Evolutionary conservation across 1,140 invertebrate species (phyloP).

Genomic region (Lineus longissimus): DNA sequence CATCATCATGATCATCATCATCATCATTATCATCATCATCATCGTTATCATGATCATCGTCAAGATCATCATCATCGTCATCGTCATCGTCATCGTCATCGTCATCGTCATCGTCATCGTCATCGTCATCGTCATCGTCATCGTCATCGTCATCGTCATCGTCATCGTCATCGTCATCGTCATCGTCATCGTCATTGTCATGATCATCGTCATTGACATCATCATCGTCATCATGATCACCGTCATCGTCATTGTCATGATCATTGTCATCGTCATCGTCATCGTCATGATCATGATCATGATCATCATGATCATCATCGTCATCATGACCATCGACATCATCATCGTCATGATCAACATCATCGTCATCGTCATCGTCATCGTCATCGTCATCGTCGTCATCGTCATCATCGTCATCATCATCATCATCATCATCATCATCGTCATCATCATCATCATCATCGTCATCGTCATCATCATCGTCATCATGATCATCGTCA

Average conservation of each 20-base stretch:
- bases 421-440: conserved; percentile 19
- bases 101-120: conserved; percentile 17
- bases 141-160: conserved; percentile 11
- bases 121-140: conserved; percentile 14
- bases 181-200: conserved; percentile 4
- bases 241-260: too few species aligned
- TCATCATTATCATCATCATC: conserved; percentile 20
- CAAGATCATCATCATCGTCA: too few species aligned
- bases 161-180: conserved; percentile 2
- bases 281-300: too few species aligned
- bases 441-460: conserved; percentile 16
- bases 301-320: too few species aligned
- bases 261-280: conserved; percentile 15
- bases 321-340: too few species aligned
- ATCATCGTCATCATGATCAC: too few species aligned
- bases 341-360: too few species aligned
- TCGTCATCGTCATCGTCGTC: conserved; percentile 19
- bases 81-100: conserved; percentile 15
- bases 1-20: conserved; percentile 13
- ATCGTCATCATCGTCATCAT: conserved; percentile 18
- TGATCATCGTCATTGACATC: conserved; percentile 9
- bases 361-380: too few species aligned
- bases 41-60: conserved; percentile 15
- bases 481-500: too few species aligned
- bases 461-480: conserved; percentile 20